Evolutionary conservation across 2,888 invertebrate genomes (phyloP).

Genomic region (Megamerina dolium): DNA sequence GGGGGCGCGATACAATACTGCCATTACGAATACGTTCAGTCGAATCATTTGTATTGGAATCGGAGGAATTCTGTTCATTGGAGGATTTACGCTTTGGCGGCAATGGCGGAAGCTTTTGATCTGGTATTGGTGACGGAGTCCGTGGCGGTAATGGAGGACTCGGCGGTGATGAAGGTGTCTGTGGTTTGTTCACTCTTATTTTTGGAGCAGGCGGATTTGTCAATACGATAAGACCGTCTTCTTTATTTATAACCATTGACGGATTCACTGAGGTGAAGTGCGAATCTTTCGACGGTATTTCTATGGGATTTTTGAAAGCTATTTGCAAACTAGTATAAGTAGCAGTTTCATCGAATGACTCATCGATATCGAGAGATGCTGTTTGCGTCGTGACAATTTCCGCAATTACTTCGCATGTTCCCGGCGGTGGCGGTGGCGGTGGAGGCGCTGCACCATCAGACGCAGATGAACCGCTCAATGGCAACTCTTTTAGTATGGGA

Average conservation of each 20-base stretch:
- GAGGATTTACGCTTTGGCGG: conserved; percentile 64
- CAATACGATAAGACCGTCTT: conserved; percentile 47
- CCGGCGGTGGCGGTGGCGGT: conserved; percentile 21
- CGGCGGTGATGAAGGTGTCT: conserved; percentile 39
- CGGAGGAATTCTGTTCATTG: conserved; percentile 21
- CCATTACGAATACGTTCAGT: conserved; percentile 32
- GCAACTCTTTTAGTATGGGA: conserved; percentile 34
- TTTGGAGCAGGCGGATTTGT: conserved; percentile 51
- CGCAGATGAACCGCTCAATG: conserved; percentile 16
- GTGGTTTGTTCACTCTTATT: conserved; percentile 44
- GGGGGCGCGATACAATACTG: conserved; percentile 36
- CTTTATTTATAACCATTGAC: conserved; percentile 32
- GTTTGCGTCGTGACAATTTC: not conserved
- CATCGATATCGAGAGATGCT: conserved; percentile 53
- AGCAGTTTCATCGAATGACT: conserved; percentile 67
- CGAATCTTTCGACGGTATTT: conserved; percentile 49
- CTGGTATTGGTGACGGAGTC: conserved; percentile 45
- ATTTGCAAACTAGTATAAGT: conserved; percentile 78
- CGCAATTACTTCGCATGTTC: not conserved
- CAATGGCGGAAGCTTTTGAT: conserved; percentile 65
- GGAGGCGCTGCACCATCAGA: conserved; percentile 5
- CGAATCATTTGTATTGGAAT: conserved; percentile 26
- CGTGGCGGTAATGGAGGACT: conserved; percentile 36
- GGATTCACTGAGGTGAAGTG: conserved; percentile 7
- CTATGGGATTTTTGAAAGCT: conserved; percentile 78